These are phyloP conservation scores for Antidorcas marsupialis DNA, from an alignment of 2,113 vertebrate species.

Conservation along the genomic window DNA sequence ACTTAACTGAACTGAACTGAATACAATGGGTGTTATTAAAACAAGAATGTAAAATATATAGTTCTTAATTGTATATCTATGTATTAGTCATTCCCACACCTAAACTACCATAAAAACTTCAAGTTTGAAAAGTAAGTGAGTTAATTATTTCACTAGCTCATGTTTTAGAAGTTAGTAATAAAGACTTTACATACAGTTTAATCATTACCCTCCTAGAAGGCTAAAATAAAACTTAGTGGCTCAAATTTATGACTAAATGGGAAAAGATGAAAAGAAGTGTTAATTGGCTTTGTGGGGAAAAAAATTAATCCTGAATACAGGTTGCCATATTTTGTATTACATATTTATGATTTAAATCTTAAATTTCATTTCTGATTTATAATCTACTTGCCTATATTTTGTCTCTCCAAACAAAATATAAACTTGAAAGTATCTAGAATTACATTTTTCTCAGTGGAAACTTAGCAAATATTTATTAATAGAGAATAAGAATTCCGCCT, in stretches of 20 bases:
- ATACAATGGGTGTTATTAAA: not conserved
- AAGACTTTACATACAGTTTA: not conserved
- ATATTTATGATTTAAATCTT: not conserved
- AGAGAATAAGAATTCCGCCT: not conserved
- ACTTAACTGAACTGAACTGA: too few relatives aligned
- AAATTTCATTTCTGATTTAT: not conserved
- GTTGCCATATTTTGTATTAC: not conserved
- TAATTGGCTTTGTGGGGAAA: not conserved
- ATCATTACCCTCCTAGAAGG: not conserved
- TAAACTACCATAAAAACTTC: not conserved
- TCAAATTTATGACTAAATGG: not conserved
- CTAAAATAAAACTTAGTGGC: not conserved
- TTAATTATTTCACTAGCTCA: not conserved
- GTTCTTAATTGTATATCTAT: not conserved
- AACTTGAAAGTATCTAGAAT: not conserved
- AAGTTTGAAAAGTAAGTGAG: not conserved
- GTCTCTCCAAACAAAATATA: not conserved
- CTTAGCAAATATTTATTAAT: not conserved
- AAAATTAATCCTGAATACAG: not conserved
- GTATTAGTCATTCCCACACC: not conserved
- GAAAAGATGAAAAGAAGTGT: not conserved
- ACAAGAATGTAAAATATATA: not conserved
- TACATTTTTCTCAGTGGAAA: not conserved
- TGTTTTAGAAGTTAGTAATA: not conserved
- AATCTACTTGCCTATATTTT: not conserved